Base-by-base conservation (phyloP, 2,113 vertebrate genomes). In the Corythornis vintsioides region DNA sequence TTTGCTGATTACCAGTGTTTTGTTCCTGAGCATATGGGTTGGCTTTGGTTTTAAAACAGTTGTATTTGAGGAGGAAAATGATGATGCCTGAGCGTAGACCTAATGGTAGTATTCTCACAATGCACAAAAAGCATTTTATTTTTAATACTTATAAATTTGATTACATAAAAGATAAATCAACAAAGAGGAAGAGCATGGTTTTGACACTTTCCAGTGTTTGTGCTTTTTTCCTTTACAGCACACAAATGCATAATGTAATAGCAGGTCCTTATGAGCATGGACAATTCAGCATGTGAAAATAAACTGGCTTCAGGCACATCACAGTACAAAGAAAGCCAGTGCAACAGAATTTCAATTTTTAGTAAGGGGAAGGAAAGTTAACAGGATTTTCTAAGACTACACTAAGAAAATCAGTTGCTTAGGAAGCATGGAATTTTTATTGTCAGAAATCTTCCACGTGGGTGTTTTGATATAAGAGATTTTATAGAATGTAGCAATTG, bases 371-470 rank as follows among this genome's bases (percentile, higher is more conserved):
- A 52, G 73, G 42, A 50, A 95, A 94, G 86, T 79, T 95, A 94
- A 96, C 94, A 86, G 72, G 81, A 94, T 96, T 94, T 94, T 65
- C 55, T 64, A 59, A 91, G 75, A 64, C 59, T 89, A 59, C 47
- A 28, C 6, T 25, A 52, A 84, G 79, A 86, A 92, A 92, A 69
- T 86, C 79, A 93, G 84, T 94, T 88, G 87, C 83, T 94, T 92
- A 89, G 87, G 85, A 92, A 71, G 89, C 69, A 69, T 55, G 76
- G 87, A 75, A 86, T 91, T 89, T 86, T 91, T 91, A 78, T 93
- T 90, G 82, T 93, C 45, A 83, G 75, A 74, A 76, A 79, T 64
- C 85, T 79, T 75, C 65, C 42, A 57, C 0, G 22, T 66, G 83
- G 69, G 24, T 92, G 83, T 93, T 92, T 61, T 6, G 14, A 2